Conservation (phyloP, 2,113 vertebrate genomes). For the Phrynosoma platyrhinos region DNA sequence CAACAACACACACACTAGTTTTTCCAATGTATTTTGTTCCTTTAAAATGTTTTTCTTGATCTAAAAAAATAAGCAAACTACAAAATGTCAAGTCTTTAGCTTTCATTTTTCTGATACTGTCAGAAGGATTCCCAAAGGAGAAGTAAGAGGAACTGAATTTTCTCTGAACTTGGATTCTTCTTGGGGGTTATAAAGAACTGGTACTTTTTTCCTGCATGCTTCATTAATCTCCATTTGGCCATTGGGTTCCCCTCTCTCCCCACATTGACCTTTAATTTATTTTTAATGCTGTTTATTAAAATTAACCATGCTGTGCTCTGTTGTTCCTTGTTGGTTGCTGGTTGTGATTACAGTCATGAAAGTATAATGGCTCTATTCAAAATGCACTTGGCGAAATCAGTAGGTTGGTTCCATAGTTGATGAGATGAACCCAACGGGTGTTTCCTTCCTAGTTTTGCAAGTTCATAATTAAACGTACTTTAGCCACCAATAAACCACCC, state of each 20-base stretch:
- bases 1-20: no score
- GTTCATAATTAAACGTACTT: slow-evolving; percentile 71
- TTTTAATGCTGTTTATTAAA: slow-evolving; percentile 70
- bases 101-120: slow-evolving; percentile 61
- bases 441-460: slow-evolving; percentile 56
- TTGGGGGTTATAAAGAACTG: slow-evolving; percentile 72
- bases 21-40: no score
- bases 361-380: slow-evolving; percentile 54
- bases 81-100: slow-evolving; percentile 62
- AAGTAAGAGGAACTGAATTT: slow-evolving; percentile 66
- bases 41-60: no score
- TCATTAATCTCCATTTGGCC: slow-evolving; percentile 65
- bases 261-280: slow-evolving; percentile 22
- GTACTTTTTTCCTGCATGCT: slow-evolving; percentile 38
- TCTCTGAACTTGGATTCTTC: slow-evolving; percentile 68
- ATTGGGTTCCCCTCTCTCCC: slow-evolving; percentile 36
- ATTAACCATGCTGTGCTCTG: slow-evolving; percentile 55
- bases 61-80: neutral
- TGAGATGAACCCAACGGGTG: slow-evolving; percentile 32
- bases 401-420: slow-evolving; percentile 57
- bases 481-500: slow-evolving; percentile 59
- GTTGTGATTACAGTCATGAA: slow-evolving; percentile 56
- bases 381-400: slow-evolving; percentile 57
- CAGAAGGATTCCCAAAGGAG: slow-evolving; percentile 67
- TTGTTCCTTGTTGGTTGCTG: slow-evolving; percentile 61